A percentile compares a stretch with the other conserved stretches of the same genome.
These are phyloP conservation scores for Exocentrus adspersus DNA, from an alignment of 2,888 invertebrate species.

Conservation along the genomic window DNA sequence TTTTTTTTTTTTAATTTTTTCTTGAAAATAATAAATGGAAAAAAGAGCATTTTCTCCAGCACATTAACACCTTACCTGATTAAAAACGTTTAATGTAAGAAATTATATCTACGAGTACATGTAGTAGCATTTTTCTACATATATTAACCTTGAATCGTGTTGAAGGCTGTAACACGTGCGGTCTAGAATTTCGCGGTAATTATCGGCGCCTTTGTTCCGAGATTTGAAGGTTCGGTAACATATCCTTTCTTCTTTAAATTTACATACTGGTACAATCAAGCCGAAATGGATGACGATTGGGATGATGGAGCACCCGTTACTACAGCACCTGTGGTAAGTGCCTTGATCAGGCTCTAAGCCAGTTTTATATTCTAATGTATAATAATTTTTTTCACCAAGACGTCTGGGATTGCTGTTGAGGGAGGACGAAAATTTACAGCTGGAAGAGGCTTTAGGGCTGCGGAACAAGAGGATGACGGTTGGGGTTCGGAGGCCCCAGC, in stretches of 20 bases:
- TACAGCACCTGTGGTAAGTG: slow-evolving; percentile 44
- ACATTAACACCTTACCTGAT: no score
- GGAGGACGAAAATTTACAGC: slow-evolving; percentile 66
- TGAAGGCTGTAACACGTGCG: slow-evolving; percentile 22
- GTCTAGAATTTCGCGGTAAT: slow-evolving; percentile 17
- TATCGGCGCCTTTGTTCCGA: slow-evolving; percentile 17
- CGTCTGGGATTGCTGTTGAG: slow-evolving; percentile 62
- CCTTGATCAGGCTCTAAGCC: slow-evolving; percentile 6
- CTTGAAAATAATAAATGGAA: no score
- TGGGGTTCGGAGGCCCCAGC: slow-evolving; percentile 24
- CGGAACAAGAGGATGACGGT: slow-evolving; percentile 42
- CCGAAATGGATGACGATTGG: slow-evolving; percentile 68
- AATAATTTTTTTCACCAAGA: no score
- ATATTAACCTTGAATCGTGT: slow-evolving; percentile 12
- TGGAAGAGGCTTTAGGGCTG: slow-evolving; percentile 67
- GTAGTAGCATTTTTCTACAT: neutral
- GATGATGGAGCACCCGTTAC: slow-evolving; percentile 64
- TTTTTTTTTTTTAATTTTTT: no score
- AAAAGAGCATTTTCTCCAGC: no score
- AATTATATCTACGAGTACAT: no score
- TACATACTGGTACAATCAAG: neutral
- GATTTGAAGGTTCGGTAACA: neutral
- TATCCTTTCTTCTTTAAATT: neutral
- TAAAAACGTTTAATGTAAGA: no score
- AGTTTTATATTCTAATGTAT: neutral